A percentile compares a stretch with the other conserved stretches of the same genome.
phyloP scores from a whole-genome alignment of 2,797 vertebrate species.

The Poeciliopsis paucimaculata region DNA sequence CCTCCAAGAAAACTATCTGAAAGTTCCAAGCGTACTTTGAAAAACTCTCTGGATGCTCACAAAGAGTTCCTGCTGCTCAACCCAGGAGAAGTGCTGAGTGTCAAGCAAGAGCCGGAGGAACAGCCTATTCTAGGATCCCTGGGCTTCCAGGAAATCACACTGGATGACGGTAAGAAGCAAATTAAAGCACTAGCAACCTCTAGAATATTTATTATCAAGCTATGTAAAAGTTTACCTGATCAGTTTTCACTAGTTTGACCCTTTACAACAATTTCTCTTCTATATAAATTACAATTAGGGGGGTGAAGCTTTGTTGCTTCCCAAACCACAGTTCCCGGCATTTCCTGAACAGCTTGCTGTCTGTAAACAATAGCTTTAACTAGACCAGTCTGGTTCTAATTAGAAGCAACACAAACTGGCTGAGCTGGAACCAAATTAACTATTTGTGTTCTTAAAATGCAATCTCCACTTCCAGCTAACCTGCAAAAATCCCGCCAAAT shows the following conservation, averaged over 20 bases:
- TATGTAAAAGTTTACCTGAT: background rate
- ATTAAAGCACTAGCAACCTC: background rate
- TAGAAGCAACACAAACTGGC: background rate
- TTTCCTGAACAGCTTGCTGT: background rate
- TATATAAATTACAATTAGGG: background rate
- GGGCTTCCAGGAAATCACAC: slow-evolving; percentile 93
- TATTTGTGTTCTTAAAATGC: background rate
- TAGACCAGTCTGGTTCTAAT: background rate
- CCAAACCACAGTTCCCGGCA: background rate
- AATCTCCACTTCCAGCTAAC: background rate
- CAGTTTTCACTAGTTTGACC: background rate
- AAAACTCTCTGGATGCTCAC: slow-evolving; percentile 64
- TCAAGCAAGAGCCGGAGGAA: slow-evolving; percentile 90
- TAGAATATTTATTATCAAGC: background rate
- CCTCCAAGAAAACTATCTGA: slow-evolving; percentile 73
- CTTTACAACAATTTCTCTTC: background rate
- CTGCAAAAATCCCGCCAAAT: background rate
- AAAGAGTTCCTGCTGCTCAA: slow-evolving; percentile 75
- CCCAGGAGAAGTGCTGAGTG: slow-evolving; percentile 69
- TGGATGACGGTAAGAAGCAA: slow-evolving; percentile 91
- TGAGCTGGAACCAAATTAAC: background rate
- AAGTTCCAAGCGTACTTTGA: slow-evolving; percentile 68
- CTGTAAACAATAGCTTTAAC: background rate
- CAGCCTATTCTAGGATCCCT: slow-evolving; percentile 80
- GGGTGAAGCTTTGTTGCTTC: background rate